phyloP scores from a whole-genome alignment of 2,888 invertebrate species.

The Lithophane semibrunnea region DNA sequence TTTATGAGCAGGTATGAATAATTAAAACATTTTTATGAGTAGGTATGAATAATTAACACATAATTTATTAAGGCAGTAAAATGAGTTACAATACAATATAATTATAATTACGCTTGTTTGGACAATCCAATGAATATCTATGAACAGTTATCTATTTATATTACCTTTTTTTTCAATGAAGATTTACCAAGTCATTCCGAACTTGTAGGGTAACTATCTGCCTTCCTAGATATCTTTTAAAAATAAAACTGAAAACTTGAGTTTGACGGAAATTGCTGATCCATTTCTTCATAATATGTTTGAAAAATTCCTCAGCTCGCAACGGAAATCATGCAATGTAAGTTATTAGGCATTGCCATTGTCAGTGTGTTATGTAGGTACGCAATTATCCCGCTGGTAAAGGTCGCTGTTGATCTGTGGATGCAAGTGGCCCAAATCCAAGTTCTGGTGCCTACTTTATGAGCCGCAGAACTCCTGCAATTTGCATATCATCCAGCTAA shows the following conservation, averaged over 20 bases:
- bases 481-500: not conserved
- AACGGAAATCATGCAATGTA: not conserved
- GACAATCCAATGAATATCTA: not conserved
- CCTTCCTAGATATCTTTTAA: not conserved
- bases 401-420: too few species aligned
- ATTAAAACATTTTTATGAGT: conserved; percentile 5
- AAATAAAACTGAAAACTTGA: not conserved
- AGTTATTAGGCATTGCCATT: not conserved
- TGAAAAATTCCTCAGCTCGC: not conserved
- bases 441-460: not conserved
- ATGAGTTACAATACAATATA: not conserved
- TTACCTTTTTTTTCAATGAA: not conserved
- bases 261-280: not conserved
- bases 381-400: not conserved
- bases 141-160: not conserved
- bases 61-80: not conserved
- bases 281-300: not conserved
- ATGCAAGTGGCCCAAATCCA: not conserved
- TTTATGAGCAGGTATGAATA: conserved; percentile 4
- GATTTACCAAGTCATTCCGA: not conserved
- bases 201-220: too few species aligned
- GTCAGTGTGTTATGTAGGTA: not conserved
- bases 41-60: conserved; percentile 10
- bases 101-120: not conserved
- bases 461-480: not conserved